phyloP scores from a whole-genome alignment of 2,113 vertebrate species.

The Triplophysa tibetana region DNA sequence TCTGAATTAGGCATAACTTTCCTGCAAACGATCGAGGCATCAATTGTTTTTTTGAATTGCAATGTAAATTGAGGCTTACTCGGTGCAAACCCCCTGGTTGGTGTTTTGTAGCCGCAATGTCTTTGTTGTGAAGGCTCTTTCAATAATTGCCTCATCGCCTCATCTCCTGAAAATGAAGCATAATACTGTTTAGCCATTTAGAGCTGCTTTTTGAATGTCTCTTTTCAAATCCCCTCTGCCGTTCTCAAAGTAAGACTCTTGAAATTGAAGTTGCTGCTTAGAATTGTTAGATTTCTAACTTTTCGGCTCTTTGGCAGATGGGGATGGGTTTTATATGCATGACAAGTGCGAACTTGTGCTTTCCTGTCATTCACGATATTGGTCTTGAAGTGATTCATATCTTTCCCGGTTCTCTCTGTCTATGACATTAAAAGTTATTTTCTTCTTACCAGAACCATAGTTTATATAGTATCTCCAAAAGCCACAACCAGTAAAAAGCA shows the following conservation, averaged over 20 bases:
- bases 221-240: not conserved
- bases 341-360: not conserved
- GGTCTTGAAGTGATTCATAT: constrained; percentile 14
- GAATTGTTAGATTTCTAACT: not conserved
- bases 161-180: constrained; percentile 1
- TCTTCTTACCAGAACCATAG: not conserved
- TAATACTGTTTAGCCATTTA: constrained; percentile 5
- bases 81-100: not conserved
- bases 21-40: not conserved
- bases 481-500: not conserved
- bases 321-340: not conserved
- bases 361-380: constrained; percentile 1
- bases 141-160: not conserved
- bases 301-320: not conserved
- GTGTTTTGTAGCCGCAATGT: not conserved
- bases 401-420: constrained; percentile 10
- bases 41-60: not conserved
- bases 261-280: not conserved
- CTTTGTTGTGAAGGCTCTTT: constrained; percentile 2
- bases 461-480: not conserved
- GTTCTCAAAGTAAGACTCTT: not conserved
- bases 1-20: not conserved
- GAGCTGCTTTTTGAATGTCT: constrained; percentile 17
- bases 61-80: not conserved
- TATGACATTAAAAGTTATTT: no score